A percentile compares a stretch with the other conserved stretches of the same genome.
Conservation (phyloP, 2,888 invertebrate species). For the Globia sparganii region DNA sequence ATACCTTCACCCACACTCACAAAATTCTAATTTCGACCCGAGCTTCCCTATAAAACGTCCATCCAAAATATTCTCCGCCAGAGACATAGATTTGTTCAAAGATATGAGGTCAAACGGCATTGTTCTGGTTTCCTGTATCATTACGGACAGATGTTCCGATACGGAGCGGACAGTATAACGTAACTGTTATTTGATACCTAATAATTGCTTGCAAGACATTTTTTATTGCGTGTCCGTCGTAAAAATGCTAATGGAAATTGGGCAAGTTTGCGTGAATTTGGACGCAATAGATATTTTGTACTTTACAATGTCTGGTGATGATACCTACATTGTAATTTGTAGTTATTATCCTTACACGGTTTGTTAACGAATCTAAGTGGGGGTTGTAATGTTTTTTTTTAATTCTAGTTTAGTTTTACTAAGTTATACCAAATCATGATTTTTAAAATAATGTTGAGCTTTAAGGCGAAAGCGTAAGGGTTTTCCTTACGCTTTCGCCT, state of each 20-base stretch:
- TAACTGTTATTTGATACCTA: slow-evolving; percentile 39
- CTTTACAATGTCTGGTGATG: slow-evolving; percentile 15
- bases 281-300: slow-evolving; percentile 19
- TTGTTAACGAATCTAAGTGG: neutral
- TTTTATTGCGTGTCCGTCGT: slow-evolving; percentile 36
- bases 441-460: neutral
- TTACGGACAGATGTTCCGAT: slow-evolving; percentile 66
- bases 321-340: slow-evolving; percentile 11
- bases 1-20: slow-evolving; percentile 69
- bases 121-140: slow-evolving; percentile 82
- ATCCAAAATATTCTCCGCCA: slow-evolving; percentile 85
- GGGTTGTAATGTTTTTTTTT: neutral
- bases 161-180: slow-evolving; percentile 46
- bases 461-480: neutral
- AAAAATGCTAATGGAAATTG: slow-evolving; percentile 43
- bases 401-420: neutral
- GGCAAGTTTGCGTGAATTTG: slow-evolving; percentile 33
- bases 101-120: slow-evolving; percentile 83
- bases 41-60: slow-evolving; percentile 86
- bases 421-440: neutral
- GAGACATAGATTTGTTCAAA: slow-evolving; percentile 81
- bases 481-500: too few species aligned
- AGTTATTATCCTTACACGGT: neutral
- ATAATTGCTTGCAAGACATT: slow-evolving; percentile 42
- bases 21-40: slow-evolving; percentile 83